These are phyloP conservation scores for Spodoptera litura DNA, from an alignment of 1,140 invertebrate genomes.

Conservation along the genomic window DNA sequence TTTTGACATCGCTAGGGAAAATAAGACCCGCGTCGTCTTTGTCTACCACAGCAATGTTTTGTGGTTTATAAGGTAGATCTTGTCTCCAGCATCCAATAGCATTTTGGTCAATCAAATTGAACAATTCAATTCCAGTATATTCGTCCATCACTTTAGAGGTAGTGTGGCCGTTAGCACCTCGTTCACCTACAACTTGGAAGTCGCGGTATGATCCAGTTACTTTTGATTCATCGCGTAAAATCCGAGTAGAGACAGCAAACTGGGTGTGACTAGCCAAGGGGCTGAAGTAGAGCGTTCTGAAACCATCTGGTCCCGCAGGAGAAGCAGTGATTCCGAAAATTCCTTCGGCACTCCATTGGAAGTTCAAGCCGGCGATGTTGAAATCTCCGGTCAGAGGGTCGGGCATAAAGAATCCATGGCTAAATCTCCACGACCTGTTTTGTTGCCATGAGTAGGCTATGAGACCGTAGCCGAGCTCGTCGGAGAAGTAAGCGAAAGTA, in stretches of 20 bases:
- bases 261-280: slow-evolving; percentile 91
- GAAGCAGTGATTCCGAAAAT: slow-evolving; percentile 93
- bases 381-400: slow-evolving; percentile 92
- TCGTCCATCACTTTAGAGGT: slow-evolving; percentile 91
- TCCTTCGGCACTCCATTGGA: slow-evolving; percentile 93
- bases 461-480: slow-evolving; percentile 92
- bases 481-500: slow-evolving; percentile 92
- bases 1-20: slow-evolving; percentile 93
- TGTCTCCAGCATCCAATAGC: slow-evolving; percentile 94
- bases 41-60: slow-evolving; percentile 91
- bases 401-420: slow-evolving; percentile 92
- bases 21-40: slow-evolving; percentile 91
- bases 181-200: slow-evolving; percentile 89
- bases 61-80: slow-evolving; percentile 87
- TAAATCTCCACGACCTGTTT: slow-evolving; percentile 92
- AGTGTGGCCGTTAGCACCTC: slow-evolving; percentile 89
- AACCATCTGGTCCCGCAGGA: slow-evolving; percentile 88
- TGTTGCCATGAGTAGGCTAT: slow-evolving; percentile 91
- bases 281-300: slow-evolving; percentile 91
- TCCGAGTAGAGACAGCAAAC: slow-evolving; percentile 91
- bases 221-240: slow-evolving; percentile 89
- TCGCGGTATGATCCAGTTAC: slow-evolving; percentile 90
- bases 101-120: slow-evolving; percentile 92
- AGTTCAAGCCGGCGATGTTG: slow-evolving; percentile 92
- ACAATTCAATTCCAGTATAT: slow-evolving; percentile 89